A percentile compares a stretch with the other conserved stretches of the same genome.
Evolutionary conservation across 2,888 invertebrate species (phyloP).

Genomic region (Melangyna quadrimaculata): DNA sequence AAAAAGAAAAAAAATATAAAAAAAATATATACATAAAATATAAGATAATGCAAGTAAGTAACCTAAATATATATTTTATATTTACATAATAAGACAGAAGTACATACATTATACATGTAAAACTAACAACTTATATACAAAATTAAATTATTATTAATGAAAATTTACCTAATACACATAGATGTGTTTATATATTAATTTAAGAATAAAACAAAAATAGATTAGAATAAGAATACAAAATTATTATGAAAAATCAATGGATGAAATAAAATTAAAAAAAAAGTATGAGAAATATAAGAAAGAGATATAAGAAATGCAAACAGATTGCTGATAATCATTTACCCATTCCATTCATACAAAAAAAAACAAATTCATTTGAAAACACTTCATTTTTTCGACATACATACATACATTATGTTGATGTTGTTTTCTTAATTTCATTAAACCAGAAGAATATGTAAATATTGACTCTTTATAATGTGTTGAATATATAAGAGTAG

Average conservation of each 20-base stretch:
- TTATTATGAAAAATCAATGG: constrained; percentile 7
- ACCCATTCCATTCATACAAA: constrained; percentile 48
- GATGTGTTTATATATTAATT: constrained; percentile 49
- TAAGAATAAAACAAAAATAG: constrained; percentile 25
- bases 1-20: constrained; percentile 75
- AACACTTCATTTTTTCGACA: neutral
- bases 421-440: neutral
- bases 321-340: constrained; percentile 63
- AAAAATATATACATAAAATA: constrained; percentile 63
- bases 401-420: constrained; percentile 26
- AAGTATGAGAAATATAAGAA: constrained; percentile 17
- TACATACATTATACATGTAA: constrained; percentile 69
- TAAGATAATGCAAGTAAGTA: constrained; percentile 64
- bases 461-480: no score
- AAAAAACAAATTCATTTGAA: constrained; percentile 46
- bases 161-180: constrained; percentile 60
- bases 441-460: no score
- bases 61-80: constrained; percentile 67
- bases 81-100: constrained; percentile 70
- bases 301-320: constrained; percentile 24
- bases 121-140: constrained; percentile 69
- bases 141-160: constrained; percentile 60
- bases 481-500: no score
- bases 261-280: constrained; percentile 10
- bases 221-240: constrained; percentile 20